Evolutionary conservation across 2,797 vertebrate species (phyloP).

Genomic region (Arnoldichthys spilopterus): DNA sequence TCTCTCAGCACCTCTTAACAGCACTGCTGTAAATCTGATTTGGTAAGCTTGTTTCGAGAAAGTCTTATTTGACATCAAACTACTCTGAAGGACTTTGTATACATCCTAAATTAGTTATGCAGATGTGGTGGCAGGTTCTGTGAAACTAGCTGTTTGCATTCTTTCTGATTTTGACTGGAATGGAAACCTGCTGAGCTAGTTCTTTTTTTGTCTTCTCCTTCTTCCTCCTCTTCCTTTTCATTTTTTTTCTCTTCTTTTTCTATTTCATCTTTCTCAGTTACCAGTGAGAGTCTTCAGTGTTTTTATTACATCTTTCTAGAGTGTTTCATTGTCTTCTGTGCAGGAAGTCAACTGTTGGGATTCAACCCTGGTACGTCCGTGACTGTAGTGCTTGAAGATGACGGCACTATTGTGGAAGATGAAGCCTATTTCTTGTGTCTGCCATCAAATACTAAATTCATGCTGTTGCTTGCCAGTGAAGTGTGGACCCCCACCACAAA

Average conservation of each 20-base stretch:
- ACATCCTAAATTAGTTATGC: no score
- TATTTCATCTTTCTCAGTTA: neutral
- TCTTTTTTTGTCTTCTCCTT: neutral
- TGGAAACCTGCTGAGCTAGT: no score
- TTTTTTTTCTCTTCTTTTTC: neutral
- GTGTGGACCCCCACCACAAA: slow-evolving; percentile 77
- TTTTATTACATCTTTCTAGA: no score
- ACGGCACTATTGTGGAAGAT: slow-evolving; percentile 94
- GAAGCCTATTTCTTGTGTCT: slow-evolving; percentile 90
- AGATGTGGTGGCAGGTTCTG: no score
- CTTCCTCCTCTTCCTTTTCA: neutral
- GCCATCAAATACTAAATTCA: slow-evolving; percentile 89
- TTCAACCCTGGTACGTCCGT: slow-evolving; percentile 69
- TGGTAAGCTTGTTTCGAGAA: no score
- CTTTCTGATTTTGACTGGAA: neutral
- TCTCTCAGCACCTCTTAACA: no score
- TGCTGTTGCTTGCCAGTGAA: slow-evolving; percentile 82
- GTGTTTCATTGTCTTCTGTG: neutral
- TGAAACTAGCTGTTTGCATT: neutral
- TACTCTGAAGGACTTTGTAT: no score
- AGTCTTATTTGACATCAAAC: no score
- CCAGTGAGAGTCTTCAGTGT: neutral
- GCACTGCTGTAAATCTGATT: no score
- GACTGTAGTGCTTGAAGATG: slow-evolving; percentile 90
- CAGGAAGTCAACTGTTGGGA: slow-evolving; percentile 80